A percentile compares a stretch with the other conserved stretches of the same genome.
Evolutionary conservation across 2,888 invertebrate species (phyloP).

Genomic region (Eurytoma adleriae): DNA sequence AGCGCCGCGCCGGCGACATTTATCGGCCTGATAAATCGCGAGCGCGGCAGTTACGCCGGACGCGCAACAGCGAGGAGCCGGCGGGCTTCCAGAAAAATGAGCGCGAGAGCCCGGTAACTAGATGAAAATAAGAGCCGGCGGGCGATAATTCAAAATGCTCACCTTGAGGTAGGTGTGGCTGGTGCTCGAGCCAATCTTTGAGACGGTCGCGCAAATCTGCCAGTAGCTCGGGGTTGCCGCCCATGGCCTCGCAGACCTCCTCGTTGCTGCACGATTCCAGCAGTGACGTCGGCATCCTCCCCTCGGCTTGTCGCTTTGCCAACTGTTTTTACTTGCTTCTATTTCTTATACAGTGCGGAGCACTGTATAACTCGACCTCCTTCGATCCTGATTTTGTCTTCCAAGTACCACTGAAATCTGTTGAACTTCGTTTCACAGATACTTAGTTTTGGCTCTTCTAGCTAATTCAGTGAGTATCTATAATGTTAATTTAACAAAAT

Average conservation of each 20-base stretch:
- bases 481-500: too few relatives aligned
- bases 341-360: too few relatives aligned
- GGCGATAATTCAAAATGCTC: constrained; percentile 39
- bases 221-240: constrained; percentile 62
- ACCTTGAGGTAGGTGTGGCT: constrained; percentile 74
- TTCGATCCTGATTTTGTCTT: too few relatives aligned
- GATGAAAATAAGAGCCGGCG: neutral
- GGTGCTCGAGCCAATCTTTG: constrained; percentile 71
- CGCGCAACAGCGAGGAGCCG: constrained; percentile 22
- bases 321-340: too few relatives aligned
- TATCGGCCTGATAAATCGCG: constrained; percentile 37
- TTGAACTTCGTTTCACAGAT: too few relatives aligned
- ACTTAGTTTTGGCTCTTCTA: too few relatives aligned
- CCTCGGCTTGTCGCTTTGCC: too few relatives aligned
- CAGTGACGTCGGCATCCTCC: constrained; percentile 42
- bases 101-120: neutral
- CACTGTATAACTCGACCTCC: too few relatives aligned
- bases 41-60: constrained; percentile 26
- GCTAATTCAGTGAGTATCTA: too few relatives aligned
- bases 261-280: constrained; percentile 61
- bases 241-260: constrained; percentile 61
- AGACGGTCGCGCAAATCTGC: constrained; percentile 63
- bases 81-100: constrained; percentile 29
- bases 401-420: too few relatives aligned
- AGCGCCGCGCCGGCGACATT: constrained; percentile 14